Percentiles rank a stretch among this genome's conserved stretches.
Conservation (phyloP, 2,888 invertebrate species). For the Coecobrya sp. region DNA sequence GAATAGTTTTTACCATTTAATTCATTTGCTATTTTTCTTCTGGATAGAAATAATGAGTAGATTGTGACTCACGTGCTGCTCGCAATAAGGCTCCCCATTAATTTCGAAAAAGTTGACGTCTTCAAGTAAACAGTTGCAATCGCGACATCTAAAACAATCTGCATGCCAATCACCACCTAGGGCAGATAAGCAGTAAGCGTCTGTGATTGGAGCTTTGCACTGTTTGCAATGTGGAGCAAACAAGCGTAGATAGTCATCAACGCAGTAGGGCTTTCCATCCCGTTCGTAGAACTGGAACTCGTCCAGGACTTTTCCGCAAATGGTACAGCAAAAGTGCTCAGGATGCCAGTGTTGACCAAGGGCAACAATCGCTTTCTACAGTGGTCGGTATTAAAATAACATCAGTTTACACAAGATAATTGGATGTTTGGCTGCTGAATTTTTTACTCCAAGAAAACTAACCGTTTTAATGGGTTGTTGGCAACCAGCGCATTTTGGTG, state of each 20-base stretch:
- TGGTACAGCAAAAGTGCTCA: constrained; percentile 83
- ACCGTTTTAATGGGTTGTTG: constrained; percentile 83
- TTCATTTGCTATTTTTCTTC: not conserved
- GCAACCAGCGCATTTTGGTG: constrained; percentile 84
- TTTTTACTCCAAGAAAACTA: not conserved
- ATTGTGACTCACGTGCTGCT: constrained; percentile 79
- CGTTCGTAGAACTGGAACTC: constrained; percentile 84
- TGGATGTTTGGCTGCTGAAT: not conserved
- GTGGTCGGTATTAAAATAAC: too few relatives aligned
- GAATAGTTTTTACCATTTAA: not conserved
- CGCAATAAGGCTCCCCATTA: constrained; percentile 85
- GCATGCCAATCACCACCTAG: constrained; percentile 82
- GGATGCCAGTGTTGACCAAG: constrained; percentile 85
- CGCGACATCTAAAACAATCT: constrained; percentile 82
- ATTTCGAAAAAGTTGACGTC: constrained; percentile 85
- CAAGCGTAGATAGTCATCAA: constrained; percentile 81
- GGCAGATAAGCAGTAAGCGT: constrained; percentile 81
- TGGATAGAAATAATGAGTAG: not conserved
- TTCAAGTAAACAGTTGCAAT: constrained; percentile 84
- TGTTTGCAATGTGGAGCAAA: constrained; percentile 82
- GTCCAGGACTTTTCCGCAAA: constrained; percentile 78
- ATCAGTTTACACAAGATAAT: not conserved
- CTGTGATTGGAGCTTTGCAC: constrained; percentile 80
- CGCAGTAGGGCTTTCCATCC: constrained; percentile 83
- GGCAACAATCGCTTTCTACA: constrained; percentile 82